These are phyloP conservation scores for Carcinoscorpius rotundicauda DNA, from an alignment of 1,140 invertebrate species.

Conservation along the genomic window DNA sequence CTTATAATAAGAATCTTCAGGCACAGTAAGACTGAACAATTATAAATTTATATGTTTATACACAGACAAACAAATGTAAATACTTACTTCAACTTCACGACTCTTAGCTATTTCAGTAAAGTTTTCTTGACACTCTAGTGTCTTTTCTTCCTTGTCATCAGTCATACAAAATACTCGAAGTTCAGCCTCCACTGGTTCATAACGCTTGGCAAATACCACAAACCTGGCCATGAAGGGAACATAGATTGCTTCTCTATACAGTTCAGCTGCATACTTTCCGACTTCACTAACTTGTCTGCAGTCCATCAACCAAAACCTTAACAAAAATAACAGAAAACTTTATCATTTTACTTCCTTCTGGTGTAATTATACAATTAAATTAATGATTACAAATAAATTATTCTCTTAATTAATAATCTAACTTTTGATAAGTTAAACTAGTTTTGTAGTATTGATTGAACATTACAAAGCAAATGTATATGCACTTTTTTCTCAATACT, in stretches of 20 bases:
- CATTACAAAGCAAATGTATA: no score
- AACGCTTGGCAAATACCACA: slow-evolving; percentile 92
- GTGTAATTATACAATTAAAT: no score
- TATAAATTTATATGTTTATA: not conserved
- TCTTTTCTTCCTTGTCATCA: slow-evolving; percentile 97
- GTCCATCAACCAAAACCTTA: slow-evolving; percentile 96
- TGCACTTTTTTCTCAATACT: no score
- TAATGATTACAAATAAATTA: no score
- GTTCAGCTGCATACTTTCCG: slow-evolving; percentile 95
- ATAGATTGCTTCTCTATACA: slow-evolving; percentile 94
- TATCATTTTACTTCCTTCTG: not conserved
- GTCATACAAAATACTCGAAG: slow-evolving; percentile 98
- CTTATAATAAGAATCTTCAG: not conserved
- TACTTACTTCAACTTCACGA: slow-evolving; percentile 60
- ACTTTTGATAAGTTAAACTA: no score
- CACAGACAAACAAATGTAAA: not conserved
- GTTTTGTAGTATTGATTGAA: no score
- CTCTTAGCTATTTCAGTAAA: slow-evolving; percentile 97
- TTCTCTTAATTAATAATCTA: no score
- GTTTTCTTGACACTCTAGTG: slow-evolving; percentile 91
- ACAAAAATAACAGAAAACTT: not conserved
- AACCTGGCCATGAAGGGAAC: slow-evolving; percentile 99
- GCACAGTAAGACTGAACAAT: not conserved
- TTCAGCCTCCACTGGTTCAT: slow-evolving; percentile 85
- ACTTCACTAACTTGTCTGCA: slow-evolving; percentile 92